Base-by-base conservation (phyloP, 2,888 invertebrate species). In the Lapara coniferarum region DNA sequence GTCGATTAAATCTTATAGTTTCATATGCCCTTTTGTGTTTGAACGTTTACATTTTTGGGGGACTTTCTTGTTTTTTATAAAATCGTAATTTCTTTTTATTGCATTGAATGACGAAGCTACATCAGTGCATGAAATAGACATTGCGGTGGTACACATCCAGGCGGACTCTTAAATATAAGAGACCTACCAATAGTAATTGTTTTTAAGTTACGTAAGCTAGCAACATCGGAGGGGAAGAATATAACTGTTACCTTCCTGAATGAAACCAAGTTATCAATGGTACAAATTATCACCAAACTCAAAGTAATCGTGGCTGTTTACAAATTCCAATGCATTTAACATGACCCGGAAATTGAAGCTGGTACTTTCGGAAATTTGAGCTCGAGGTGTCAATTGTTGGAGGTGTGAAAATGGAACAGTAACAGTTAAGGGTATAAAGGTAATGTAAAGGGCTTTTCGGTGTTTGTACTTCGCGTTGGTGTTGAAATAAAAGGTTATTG, bases 301-400 rank as follows among this genome's bases (percentile, higher is more conserved):
- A 14, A 52, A 53, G 68, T 53, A 69, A 63, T 52, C 52, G 59
- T n/a, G 30, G 55, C 44, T 58, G 69, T 69, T 69, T 66, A 69
- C 66, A 69, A 69, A 66, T 69, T 69, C 57, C 66, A 51, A 51
- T 16, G 56, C 37, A 19, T 19, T 53, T 69, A 69, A 69, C 66
- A 52, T 57, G 57, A 51, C 51, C 69, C 69, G 69, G 69, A 69
- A 66, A 69, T 69, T 57, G 69, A 66, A 66, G 51, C 51, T 49
- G 51, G 66, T 51, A 69, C 66, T 67, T 66, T 69, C 57, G 69
- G 69, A 66, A 58, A 66, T 66, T 66, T 69, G 69, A 69, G 49
- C 25, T 25, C 14, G 53, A 69, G 69, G 66, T 67, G 69, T 69
- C 69, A 69, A 69, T 69, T 69, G 69, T 57, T 52, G 58, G 66